Percentiles rank a stretch among this genome's conserved stretches.
Evolutionary conservation across 2,113 vertebrate species (phyloP).

Genomic region (Cavia porcellus): DNA sequence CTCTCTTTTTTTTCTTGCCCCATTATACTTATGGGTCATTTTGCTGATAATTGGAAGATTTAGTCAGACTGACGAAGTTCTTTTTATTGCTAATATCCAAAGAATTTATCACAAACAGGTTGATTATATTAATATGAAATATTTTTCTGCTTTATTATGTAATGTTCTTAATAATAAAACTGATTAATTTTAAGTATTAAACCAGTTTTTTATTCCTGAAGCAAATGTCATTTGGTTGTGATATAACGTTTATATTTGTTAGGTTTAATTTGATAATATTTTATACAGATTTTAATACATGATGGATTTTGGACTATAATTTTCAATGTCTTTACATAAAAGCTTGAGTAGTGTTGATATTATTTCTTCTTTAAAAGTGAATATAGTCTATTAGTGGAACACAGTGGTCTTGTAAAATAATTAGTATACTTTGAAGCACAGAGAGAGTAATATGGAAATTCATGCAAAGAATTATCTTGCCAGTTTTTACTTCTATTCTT

Average conservation of each 20-base stretch:
- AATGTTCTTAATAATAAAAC: neutral
- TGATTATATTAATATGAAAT: neutral
- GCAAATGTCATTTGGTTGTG: neutral
- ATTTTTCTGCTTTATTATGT: neutral
- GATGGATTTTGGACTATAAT: neutral
- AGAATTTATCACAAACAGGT: neutral
- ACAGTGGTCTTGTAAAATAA: neutral
- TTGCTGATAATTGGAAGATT: neutral
- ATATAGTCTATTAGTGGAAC: neutral
- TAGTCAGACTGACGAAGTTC: neutral
- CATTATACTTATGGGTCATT: neutral
- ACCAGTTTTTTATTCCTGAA: neutral
- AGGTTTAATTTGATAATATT: neutral
- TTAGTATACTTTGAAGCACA: neutral
- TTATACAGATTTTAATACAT: neutral
- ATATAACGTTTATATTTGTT: neutral
- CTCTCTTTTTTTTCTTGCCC: neutral
- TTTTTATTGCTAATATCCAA: neutral
- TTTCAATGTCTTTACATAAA: slow-evolving; percentile 11
- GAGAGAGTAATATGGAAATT: neutral
- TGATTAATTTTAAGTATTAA: slow-evolving; percentile 31
- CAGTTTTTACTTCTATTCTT: neutral
- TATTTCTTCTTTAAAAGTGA: neutral
- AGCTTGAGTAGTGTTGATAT: neutral
- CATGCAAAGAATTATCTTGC: neutral